Base-by-base conservation (phyloP, 2,113 vertebrate genomes). In the Cyprinodon brontotheroides region DNA sequence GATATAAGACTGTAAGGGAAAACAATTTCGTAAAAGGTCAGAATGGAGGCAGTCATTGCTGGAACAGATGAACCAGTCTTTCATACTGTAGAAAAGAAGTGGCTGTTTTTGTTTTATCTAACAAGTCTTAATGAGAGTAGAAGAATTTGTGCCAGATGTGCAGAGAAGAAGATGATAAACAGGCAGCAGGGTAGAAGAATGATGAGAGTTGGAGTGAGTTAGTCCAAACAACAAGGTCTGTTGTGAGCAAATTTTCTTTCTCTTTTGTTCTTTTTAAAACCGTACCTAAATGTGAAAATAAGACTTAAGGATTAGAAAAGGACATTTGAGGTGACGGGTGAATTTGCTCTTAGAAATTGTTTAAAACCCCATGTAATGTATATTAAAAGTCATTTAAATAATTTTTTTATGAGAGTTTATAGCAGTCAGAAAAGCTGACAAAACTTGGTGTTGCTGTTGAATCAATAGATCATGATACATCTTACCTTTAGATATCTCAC, bases 61-160 rank as follows among this genome's bases (percentile, higher is more conserved):
- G 15, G 39, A 70, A 39, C 22, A 77, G 38, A 43, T 70, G 22
- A 47, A 45, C 40, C 41, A 45, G 48, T 36, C 41, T 20, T 70
- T 70, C 50, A 70, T n/a, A 37, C 61, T 29, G 57, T 53, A 2
- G 47, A 77, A 22, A 76, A 17, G 50, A 67, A 68, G 47, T 29
- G 66, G 45, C 36, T 39, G 37, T 4, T 38, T 68, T 57, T 29
- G 29, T 29, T 65, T 68, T 68, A 53, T n/a, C 15, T 68, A 50
- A 15, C 4, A 37, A 39, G 36, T 15, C 17, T 38, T 68, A 39
- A 57, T 57, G 66, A 68, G 47, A 11, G 36, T 39, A 17, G 57
- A 53, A 39, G 66, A 68, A 68, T 38, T 53, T 17, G 36, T 50
- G 15, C 15, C 48, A 68, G 47, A 15, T 68, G 66, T 68, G 64